Evolutionary conservation across 2,888 invertebrate species (phyloP), one percentile per base, ranked within the genome.

Genomic region (Hipparchia sbordonii): DNA sequence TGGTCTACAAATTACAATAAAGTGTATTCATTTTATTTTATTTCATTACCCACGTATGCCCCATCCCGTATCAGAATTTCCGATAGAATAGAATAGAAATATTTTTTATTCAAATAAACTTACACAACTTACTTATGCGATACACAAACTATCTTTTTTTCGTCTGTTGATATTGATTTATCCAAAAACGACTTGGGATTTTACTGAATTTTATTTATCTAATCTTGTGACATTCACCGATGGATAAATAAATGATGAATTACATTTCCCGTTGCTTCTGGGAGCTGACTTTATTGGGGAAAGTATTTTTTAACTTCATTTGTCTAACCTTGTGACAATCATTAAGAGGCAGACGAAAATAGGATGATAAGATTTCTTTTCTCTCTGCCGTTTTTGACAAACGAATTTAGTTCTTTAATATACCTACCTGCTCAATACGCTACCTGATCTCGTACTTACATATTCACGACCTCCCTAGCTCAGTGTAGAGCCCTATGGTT

Each of bases 241-340:
- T 60, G 59, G 59, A 60, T 33, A 39, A 39, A 39, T 60, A 60
- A 60, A 60, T 60, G 59, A 60, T 60, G 33, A 60, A 60, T 60
- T 60, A 60, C 59, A 60, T 60, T 39, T 9, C 59, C 59, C 59
- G 33, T 10, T 39, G 59, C 59, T 33, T 33, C 59, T 39, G 39
- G 39, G 10, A 60, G 39, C 59, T 39, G 33, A 60, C 10, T 33
- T 60, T 60, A 4, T 60, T 60, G 9, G 59, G 33, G 39, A 60
- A 39, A 60, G 33, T 60, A 60, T 60, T 60, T 60, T 60, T 60
- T 60, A 60, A 60, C 59, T 39, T 60, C 59, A 60, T 60, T 60
- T 60, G 59, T 60, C 59, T 60, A 60, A 60, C 59, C 39, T 46
- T 61, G 46, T 61, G 61, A 61, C 61, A 46, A 61, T 61, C 12